These are phyloP conservation scores for Pollicipes pollicipes DNA, from an alignment of 1,140 invertebrate genomes.

Conservation along the genomic window DNA sequence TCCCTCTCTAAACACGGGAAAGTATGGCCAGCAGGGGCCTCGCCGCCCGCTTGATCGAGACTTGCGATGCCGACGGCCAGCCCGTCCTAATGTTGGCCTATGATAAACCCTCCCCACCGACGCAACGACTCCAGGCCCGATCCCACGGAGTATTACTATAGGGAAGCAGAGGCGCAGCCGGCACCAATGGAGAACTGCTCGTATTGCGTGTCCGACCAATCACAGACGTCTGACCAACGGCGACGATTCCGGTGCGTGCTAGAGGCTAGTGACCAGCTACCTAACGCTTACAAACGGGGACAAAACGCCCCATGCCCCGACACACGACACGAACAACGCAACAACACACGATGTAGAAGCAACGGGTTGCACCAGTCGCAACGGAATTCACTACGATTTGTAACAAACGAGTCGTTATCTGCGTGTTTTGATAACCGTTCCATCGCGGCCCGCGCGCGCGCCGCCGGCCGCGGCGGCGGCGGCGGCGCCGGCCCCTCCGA, in stretches of 20 bases:
- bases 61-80: too few relatives aligned
- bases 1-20: neutral
- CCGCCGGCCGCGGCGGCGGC: too few relatives aligned
- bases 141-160: too few relatives aligned
- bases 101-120: neutral
- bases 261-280: neutral
- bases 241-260: neutral
- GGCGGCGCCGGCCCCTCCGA: too few relatives aligned
- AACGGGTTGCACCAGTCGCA: neutral
- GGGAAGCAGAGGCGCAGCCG: too few relatives aligned
- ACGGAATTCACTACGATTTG: neutral
- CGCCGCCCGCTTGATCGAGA: too few relatives aligned
- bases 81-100: too few relatives aligned
- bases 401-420: conserved; percentile 1
- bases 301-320: neutral
- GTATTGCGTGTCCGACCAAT: neutral
- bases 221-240: neutral
- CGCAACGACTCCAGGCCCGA: too few relatives aligned
- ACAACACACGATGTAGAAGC: neutral
- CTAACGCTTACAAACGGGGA: neutral
- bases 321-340: neutral
- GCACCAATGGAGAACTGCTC: neutral
- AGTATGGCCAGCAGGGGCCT: neutral
- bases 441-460: too few relatives aligned
- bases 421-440: neutral